Evolutionary conservation across 1,140 invertebrate genomes (phyloP), one percentile per base, ranked within the genome.

Genomic region (Conus betulinus): DNA sequence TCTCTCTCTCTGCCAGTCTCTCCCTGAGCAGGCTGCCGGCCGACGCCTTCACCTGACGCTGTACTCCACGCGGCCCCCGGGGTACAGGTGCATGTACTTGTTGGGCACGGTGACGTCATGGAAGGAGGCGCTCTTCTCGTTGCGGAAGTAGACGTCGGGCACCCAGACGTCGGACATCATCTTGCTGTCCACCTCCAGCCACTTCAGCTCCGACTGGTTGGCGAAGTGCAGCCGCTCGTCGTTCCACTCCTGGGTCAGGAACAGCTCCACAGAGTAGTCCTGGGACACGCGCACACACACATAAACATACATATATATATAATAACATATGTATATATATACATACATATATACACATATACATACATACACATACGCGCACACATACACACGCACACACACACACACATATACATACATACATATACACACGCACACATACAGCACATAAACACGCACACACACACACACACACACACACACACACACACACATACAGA

Each of bases 61-160:
- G 84, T 91, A 92, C 6, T 84, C 84, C 3, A 92, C 90, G 7
- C 83, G 78, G 20, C 91, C 27, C 88, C 95, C 5, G 96, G 96
- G 96, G 55, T 93, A 91, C 11, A 96, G 91, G 81, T 95, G 93
- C 84, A 96, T 90, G 11, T 96, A 93, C 85, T 94, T 94, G 90
- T 96, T 96, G 1, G 95, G 95, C 17, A 95, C 94, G 23, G 95
- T 95, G 11, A 96, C 94, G 25, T 93, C 91, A 89, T 96, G 96
- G 96, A 96, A 95, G 74, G 91, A 89, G 0, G 94, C 95, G 27
- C 93, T 90, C 91, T 96, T 96, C 84, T 95, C 94, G 90, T 96
- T 96, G 39, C 93, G 90, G 88, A 96, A 95, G 90, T 94, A 95
- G 25, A 95, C 90, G 87, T 96, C 95, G 3, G 95, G 95, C 55